These are phyloP conservation scores for Phyto melanocephala DNA, from an alignment of 2,888 invertebrate genomes.

Conservation along the genomic window DNA sequence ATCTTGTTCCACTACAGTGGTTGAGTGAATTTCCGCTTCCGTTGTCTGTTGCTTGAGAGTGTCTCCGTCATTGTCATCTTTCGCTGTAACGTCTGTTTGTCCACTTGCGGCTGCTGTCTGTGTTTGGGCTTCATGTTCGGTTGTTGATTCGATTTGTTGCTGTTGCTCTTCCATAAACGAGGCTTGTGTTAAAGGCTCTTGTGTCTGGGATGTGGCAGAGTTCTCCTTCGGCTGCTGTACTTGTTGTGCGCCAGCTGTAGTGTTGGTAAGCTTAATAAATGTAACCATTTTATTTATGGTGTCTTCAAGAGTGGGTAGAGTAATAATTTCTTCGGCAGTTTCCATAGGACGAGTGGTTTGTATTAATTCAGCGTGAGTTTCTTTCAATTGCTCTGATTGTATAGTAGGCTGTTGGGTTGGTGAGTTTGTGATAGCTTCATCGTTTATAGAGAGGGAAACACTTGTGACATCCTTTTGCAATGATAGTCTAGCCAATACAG, in stretches of 20 bases:
- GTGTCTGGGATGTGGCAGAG: not conserved
- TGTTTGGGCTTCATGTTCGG: conserved; percentile 10
- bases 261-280: conserved; percentile 12
- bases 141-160: conserved; percentile 49
- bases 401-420: not conserved
- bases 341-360: not conserved
- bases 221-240: not conserved
- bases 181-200: conserved; percentile 8
- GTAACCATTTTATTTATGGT: conserved; percentile 29
- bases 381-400: not conserved
- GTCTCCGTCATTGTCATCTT: not conserved
- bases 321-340: not conserved
- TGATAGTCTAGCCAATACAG: not conserved
- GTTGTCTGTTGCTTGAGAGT: conserved; percentile 5
- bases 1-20: conserved; percentile 1
- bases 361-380: not conserved
- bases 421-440: not conserved
- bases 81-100: conserved; percentile 1
- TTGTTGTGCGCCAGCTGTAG: not conserved
- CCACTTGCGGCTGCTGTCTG: not conserved
- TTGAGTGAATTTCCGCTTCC: conserved; percentile 22
- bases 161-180: conserved; percentile 34
- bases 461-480: conserved; percentile 19
- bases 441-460: not conserved
- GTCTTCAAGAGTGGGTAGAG: not conserved